Conservation (phyloP, 2,797 vertebrate genomes). For the Anabacerthia variegaticeps region DNA sequence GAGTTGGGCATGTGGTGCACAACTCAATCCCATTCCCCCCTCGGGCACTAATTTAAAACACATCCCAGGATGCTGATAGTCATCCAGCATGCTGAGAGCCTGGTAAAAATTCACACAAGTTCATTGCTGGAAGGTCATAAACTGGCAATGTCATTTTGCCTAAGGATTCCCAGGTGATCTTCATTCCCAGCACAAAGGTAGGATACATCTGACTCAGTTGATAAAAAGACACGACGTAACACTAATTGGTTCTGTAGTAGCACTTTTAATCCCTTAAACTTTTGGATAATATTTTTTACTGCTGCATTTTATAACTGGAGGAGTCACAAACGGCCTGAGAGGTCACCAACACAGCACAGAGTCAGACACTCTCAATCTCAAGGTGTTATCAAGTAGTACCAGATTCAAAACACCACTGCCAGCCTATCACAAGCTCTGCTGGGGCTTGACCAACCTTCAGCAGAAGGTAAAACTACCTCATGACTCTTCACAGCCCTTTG, state of each 20-base stretch:
- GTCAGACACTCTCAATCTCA: neutral
- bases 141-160: neutral
- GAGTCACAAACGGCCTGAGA: neutral
- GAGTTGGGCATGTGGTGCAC: constrained; percentile 6
- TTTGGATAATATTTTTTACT: neutral
- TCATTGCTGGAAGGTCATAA: neutral
- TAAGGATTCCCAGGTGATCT: neutral
- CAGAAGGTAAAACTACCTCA: neutral
- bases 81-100: neutral
- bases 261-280: neutral
- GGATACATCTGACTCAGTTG: neutral
- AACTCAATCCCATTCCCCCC: neutral
- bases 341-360: rapidly evolving
- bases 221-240: neutral
- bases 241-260: neutral
- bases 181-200: neutral
- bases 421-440: neutral
- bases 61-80: neutral
- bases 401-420: neutral
- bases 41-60: constrained; percentile 9
- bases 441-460: neutral
- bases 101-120: neutral
- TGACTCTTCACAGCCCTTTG: neutral
- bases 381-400: neutral
- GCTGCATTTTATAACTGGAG: neutral